Base-by-base conservation (phyloP, 64 coral and sea anemone species). In the Catalaphyllia jardinei region DNA sequence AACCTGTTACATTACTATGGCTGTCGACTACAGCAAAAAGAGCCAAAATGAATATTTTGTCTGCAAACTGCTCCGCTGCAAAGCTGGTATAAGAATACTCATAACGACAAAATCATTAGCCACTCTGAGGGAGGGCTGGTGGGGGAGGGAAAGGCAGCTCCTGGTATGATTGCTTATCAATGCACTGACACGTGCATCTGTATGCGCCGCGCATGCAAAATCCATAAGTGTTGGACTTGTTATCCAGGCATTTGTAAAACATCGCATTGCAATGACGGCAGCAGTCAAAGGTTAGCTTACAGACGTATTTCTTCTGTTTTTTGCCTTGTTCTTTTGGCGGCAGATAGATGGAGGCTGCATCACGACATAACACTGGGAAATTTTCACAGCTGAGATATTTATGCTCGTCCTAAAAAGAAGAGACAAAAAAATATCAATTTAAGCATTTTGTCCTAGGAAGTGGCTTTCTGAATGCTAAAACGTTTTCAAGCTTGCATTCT, bases 321-420 rank as follows among this genome's bases (percentile, higher is more conserved):
- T 57, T 57, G 54, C n/a, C 24, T 9, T 25, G 20, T 25, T 10
- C 8, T 24, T n/a, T n/a, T n/a, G n/a, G n/a, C n/a, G 12, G 51
- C 24, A 67, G 63, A 16, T 20, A 22, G 19, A 67, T 69, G 65
- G 65, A 20, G 22, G 76, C 55, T 28, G 76, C 76, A 28, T 54
- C 46, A 4, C 76, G 76, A n/a, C 76, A 79, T 0, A 79, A 4
- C 0, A 79, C n/a, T 12, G 49, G 76, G 51, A 55, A 79, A 57
- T 52, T 57, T 17, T 79, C 51, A 51, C 59, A 79, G 76, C 76
- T 79, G 24, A 79, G 76, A 39, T 79, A 79, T 0, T 79, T 57
- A 12, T 52, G 6, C 27, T 28, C 12, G n/a, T 79, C 49, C 76
- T 79, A 6, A 12, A 55, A 55, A 79, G 29, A 13, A 29, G 4